These are phyloP conservation scores for Trematomus loennbergii DNA, from an alignment of 2,113 vertebrate species.

Conservation along the genomic window DNA sequence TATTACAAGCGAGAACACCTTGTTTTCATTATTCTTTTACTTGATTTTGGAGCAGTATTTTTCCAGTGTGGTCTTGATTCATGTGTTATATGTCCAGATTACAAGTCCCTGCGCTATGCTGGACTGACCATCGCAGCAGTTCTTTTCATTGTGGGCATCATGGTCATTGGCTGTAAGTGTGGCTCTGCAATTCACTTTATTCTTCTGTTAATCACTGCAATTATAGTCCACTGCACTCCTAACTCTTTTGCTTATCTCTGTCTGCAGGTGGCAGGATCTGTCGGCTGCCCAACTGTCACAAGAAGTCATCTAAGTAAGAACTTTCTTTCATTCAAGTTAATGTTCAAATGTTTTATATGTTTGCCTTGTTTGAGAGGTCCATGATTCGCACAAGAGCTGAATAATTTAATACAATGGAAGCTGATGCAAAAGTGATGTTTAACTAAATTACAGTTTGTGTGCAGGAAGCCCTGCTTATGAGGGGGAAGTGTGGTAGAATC, in stretches of 20 bases:
- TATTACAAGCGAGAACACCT: no score
- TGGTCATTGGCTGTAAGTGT: slow-evolving; percentile 82
- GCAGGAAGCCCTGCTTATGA: slow-evolving; percentile 26
- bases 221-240: neutral
- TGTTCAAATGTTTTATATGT: neutral
- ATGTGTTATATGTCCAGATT: slow-evolving; percentile 64
- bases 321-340: neutral
- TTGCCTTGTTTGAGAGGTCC: neutral
- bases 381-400: slow-evolving; percentile 7
- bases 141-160: slow-evolving; percentile 80
- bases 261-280: slow-evolving; percentile 68
- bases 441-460: slow-evolving; percentile 22
- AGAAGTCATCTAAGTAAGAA: slow-evolving; percentile 69
- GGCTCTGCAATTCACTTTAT: neutral
- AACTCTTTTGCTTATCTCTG: neutral
- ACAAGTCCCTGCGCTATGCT: slow-evolving; percentile 51
- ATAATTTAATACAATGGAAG: slow-evolving; percentile 22
- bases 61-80: neutral
- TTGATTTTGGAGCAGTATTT: no score
- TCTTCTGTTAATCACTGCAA: neutral
- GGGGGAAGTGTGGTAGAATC: slow-evolving; percentile 36
- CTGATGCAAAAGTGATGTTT: slow-evolving; percentile 7
- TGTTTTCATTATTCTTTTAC: no score
- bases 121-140: slow-evolving; percentile 76
- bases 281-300: slow-evolving; percentile 60